These are phyloP conservation scores for Plectrocnemia conspersa DNA, from an alignment of 1,140 invertebrate species.

Conservation along the genomic window DNA sequence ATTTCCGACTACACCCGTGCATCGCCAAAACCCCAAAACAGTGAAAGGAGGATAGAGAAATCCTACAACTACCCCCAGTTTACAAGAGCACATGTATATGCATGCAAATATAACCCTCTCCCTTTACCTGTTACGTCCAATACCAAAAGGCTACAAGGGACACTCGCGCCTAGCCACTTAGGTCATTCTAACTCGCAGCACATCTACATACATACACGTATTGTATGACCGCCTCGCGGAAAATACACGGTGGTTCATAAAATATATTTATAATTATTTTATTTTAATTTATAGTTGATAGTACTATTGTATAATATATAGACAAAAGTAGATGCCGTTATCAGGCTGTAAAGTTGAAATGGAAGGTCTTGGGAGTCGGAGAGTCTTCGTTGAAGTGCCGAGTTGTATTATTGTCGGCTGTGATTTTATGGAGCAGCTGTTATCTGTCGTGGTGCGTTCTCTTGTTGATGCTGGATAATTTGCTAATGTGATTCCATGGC, in stretches of 20 bases:
- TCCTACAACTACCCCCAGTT: slow-evolving; percentile 34
- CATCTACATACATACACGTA: slow-evolving; percentile 25
- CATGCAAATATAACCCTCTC: slow-evolving; percentile 35
- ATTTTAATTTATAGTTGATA: too few relatives aligned
- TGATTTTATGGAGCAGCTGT: too few relatives aligned
- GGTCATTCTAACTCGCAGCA: background rate
- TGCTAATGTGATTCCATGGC: too few relatives aligned
- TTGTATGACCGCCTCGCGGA: slow-evolving; percentile 31
- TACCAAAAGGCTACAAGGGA: slow-evolving; percentile 26
- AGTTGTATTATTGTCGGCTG: too few relatives aligned
- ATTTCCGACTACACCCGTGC: slow-evolving; percentile 24
- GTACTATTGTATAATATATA: too few relatives aligned
- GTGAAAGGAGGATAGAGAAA: slow-evolving; percentile 36
- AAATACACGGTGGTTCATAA: slow-evolving; percentile 16
- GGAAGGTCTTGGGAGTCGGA: too few relatives aligned
- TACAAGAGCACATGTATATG: slow-evolving; percentile 32
- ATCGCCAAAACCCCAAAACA: slow-evolving; percentile 35
- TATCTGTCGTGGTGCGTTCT: too few relatives aligned
- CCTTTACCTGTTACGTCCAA: slow-evolving; percentile 27
- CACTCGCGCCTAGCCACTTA: background rate
- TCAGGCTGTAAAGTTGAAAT: too few relatives aligned
- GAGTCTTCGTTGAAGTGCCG: too few relatives aligned
- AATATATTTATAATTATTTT: too few relatives aligned
- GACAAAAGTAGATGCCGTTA: too few relatives aligned
- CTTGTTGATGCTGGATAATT: too few relatives aligned